These are phyloP conservation scores for Premnoplex brunnescens DNA, from an alignment of 2,797 vertebrate genomes.

Conservation along the genomic window DNA sequence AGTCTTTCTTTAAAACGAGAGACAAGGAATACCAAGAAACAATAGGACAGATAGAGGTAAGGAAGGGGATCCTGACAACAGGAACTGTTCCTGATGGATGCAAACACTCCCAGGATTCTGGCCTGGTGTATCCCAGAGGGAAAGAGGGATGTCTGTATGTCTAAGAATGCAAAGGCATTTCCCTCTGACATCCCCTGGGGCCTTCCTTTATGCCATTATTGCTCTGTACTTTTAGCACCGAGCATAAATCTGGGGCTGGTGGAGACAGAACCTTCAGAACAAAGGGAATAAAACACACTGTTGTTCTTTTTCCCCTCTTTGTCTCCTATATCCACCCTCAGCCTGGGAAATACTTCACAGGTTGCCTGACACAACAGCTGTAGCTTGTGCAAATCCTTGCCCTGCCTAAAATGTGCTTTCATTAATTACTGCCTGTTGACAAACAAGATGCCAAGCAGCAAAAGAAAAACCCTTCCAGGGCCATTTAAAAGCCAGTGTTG, in stretches of 20 bases:
- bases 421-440: not conserved
- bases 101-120: not conserved
- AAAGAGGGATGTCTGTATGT: not conserved
- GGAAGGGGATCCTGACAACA: not conserved
- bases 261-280: not conserved
- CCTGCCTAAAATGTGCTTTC: not conserved
- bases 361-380: not conserved
- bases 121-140: not conserved
- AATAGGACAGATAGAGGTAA: constrained; percentile 98
- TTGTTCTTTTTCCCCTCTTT: not conserved
- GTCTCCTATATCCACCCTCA: not conserved
- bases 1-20: constrained; percentile 94
- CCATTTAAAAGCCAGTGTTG: not conserved
- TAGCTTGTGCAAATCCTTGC: not conserved
- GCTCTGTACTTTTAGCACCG: not conserved
- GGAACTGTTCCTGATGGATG: not conserved
- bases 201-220: not conserved
- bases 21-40: constrained; percentile 98
- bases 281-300: not conserved
- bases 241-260: not conserved
- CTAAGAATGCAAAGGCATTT: not conserved
- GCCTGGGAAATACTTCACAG: not conserved
- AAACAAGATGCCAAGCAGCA: not conserved
- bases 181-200: not conserved
- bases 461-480: not conserved